These are phyloP conservation scores for Dicaeum eximium DNA, from an alignment of 2,113 vertebrate species.

Conservation along the genomic window DNA sequence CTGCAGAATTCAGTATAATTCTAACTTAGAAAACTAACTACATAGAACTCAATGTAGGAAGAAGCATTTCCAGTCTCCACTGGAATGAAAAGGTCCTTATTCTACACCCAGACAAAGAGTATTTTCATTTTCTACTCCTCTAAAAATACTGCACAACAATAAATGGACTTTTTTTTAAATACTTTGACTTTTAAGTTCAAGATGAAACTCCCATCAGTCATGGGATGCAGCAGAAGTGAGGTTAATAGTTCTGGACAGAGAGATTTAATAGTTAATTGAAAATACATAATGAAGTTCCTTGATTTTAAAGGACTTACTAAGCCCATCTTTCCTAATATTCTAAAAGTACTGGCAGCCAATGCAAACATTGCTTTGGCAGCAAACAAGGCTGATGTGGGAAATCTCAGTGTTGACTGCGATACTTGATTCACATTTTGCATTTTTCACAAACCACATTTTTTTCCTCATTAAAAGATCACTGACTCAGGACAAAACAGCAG, in stretches of 20 bases:
- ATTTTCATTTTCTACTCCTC: neutral
- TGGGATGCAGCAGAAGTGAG: neutral
- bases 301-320: neutral
- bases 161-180: neutral
- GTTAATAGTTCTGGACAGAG: neutral
- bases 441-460: neutral
- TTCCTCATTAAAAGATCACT: neutral
- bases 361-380: neutral
- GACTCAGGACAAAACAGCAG: neutral
- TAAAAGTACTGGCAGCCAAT: neutral
- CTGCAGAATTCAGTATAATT: neutral
- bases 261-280: neutral
- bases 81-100: neutral
- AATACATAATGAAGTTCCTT: neutral
- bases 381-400: neutral
- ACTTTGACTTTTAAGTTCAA: neutral
- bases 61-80: neutral
- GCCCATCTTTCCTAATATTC: neutral
- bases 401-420: neutral
- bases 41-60: neutral
- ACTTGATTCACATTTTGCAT: neutral
- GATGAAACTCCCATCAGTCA: neutral
- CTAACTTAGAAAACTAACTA: neutral
- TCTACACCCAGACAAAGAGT: neutral
- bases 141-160: neutral